Evolutionary conservation across 2,113 vertebrate genomes (phyloP), one percentile per base, ranked within the genome.

Genomic region (Zingel zingel): DNA sequence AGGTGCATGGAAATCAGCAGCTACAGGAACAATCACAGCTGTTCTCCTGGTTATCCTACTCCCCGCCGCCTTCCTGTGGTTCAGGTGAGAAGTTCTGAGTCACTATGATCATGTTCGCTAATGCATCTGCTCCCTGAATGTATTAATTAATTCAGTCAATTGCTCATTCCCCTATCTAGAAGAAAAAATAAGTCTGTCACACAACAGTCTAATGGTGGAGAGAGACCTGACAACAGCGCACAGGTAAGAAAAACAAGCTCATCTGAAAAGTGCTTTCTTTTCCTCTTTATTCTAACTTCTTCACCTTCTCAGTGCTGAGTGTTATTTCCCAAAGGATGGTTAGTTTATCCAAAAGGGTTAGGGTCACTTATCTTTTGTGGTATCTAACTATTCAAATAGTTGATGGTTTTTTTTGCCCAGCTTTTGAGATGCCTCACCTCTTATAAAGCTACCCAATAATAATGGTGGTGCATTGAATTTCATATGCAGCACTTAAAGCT

Each of bases 161-260:
- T 25, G 7, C 50, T 57, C 1, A 8, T 27, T 13, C 12, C 51
- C 43, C 23, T 15, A 5, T 70, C 2, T 12, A 79, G 76, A 36
- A 66, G 59, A 61, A 65, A 1, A 0, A 61, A 23, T 1, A 11
- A 54, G 19, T 57, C 27, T 0, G 30, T 25, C 6, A 39, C 1
- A 30, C 30, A n/a, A 13, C 50, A 45, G 18, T 15, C 3, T 16
- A 0, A 3, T 0, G 8, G 7, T 30, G 53, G 33, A 61, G 15
- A 58, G 5, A 1, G 5, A 39, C 25, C 56, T 7, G 36, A 39
- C 66, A 67, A 6, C 56, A 19, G 9, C 47, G 18, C 21, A 48
- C 62, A 82, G 84, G 84, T 86, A 47, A 77, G 79, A 33, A 7
- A 50, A 50, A 50, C 15, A 33, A 6, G 33, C 33, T 33, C 33